Percentiles rank a stretch among this genome's conserved stretches.
These are phyloP conservation scores for Furcifer pardalis DNA, from an alignment of 2,797 vertebrate species.

Conservation along the genomic window DNA sequence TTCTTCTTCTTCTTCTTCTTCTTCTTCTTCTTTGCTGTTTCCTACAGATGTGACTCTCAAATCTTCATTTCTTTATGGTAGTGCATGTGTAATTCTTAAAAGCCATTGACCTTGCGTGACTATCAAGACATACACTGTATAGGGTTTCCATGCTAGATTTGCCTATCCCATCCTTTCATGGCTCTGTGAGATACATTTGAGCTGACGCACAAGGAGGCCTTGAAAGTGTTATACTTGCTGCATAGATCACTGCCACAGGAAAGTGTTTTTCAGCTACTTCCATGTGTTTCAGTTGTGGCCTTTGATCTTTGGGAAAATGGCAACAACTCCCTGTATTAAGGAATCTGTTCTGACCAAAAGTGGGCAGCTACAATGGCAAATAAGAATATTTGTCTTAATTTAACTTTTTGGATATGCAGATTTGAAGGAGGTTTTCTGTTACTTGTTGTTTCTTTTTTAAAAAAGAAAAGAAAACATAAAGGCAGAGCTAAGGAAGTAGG, in stretches of 20 bases:
- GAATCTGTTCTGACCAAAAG: slow-evolving; percentile 6
- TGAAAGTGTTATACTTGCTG: not conserved
- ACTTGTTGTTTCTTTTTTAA: slow-evolving; percentile 28
- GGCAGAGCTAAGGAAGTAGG: slow-evolving; percentile 55
- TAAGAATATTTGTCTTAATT: slow-evolving; percentile 20
- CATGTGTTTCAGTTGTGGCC: too few species aligned
- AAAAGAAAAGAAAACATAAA: slow-evolving; percentile 41
- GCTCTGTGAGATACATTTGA: not conserved
- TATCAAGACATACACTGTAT: too few species aligned
- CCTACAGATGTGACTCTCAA: not conserved
- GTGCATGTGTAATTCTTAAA: not conserved
- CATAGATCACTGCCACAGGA: not conserved
- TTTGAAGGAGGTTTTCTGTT: slow-evolving; percentile 40
- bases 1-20: too few species aligned
- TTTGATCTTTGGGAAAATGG: not conserved
- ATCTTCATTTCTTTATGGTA: not conserved
- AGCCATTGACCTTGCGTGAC: not conserved
- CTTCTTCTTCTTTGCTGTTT: not conserved
- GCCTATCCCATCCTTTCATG: not conserved
- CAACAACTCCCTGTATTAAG: not conserved
- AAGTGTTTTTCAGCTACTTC: slow-evolving; percentile 8
- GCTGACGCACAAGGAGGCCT: not conserved
- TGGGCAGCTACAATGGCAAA: not conserved
- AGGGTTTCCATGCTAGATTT: not conserved
- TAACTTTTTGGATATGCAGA: slow-evolving; percentile 27